phyloP scores from a whole-genome alignment of 2,888 invertebrate species.

The Resseliella maxima region DNA sequence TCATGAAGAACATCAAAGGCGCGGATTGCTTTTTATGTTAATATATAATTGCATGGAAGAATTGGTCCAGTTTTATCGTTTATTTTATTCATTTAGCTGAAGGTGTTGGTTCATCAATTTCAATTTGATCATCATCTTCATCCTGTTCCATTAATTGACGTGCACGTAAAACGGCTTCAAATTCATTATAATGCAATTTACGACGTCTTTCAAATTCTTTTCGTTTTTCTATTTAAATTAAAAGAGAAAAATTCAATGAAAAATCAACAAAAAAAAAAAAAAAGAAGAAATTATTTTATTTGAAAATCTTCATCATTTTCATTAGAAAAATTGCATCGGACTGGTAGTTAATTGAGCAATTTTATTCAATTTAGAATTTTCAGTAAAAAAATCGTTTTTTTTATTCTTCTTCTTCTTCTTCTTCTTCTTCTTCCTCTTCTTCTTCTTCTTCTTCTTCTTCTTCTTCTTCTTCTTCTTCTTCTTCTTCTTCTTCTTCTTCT shows the following conservation, averaged over 20 bases:
- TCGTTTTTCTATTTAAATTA: conserved; percentile 71
- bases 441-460: too few relatives aligned
- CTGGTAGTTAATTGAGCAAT: too few relatives aligned
- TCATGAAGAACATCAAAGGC: conserved; percentile 1
- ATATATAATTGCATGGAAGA: not conserved
- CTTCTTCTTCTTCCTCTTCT: too few relatives aligned
- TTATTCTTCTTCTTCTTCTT: too few relatives aligned
- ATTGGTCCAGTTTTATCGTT: not conserved
- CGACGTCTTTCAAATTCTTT: conserved; percentile 91
- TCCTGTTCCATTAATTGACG: conserved; percentile 91
- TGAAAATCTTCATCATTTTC: too few relatives aligned
- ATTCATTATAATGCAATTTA: conserved; percentile 98
- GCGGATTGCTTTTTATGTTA: not conserved
- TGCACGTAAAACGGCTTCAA: conserved; percentile 92
- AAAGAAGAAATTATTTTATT: not conserved
- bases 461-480: too few relatives aligned
- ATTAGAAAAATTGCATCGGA: too few relatives aligned
- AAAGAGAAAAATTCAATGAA: not conserved
- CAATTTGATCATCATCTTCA: conserved; percentile 81
- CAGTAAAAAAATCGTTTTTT: too few relatives aligned
- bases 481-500: too few relatives aligned
- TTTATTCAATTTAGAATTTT: too few relatives aligned
- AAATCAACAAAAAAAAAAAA: not conserved
- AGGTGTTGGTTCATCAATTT: conserved; percentile 42
- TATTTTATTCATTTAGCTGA: not conserved